A percentile compares a stretch with the other conserved stretches of the same genome.
Conservation (phyloP, 53 echinoderm and acorn worm species). For the Arbacia lixula region DNA sequence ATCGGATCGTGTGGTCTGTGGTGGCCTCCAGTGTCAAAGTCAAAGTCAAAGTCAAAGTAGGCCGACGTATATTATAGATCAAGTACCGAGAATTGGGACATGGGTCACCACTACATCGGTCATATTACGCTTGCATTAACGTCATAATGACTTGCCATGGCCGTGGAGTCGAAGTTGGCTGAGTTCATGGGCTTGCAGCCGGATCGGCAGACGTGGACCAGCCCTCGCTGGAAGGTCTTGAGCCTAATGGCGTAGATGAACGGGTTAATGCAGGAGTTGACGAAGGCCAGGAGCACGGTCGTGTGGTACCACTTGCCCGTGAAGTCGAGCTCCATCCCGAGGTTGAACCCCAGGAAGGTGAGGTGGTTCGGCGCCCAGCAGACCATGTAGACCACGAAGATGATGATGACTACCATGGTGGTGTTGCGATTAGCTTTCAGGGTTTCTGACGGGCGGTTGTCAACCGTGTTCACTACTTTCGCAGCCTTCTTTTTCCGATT, state of each 20-base stretch:
- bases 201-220: slow-evolving; percentile 45
- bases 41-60: too few species aligned
- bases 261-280: slow-evolving; percentile 83
- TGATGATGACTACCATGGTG: slow-evolving; percentile 75
- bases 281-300: slow-evolving; percentile 81
- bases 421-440: slow-evolving; percentile 57
- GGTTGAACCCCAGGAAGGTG: slow-evolving; percentile 84
- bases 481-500: background rate
- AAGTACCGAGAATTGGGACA: too few species aligned
- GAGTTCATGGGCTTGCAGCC: slow-evolving; percentile 31
- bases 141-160: background rate
- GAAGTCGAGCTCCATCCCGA: slow-evolving; percentile 74
- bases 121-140: slow-evolving; percentile 14
- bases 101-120: background rate
- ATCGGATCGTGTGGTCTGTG: too few species aligned
- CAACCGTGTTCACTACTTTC: background rate
- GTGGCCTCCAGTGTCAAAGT: too few species aligned
- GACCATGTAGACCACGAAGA: slow-evolving; percentile 80
- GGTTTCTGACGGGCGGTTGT: slow-evolving; percentile 1
- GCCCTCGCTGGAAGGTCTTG: slow-evolving; percentile 72
- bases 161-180: slow-evolving; percentile 13
- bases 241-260: slow-evolving; percentile 83
- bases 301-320: slow-evolving; percentile 81
- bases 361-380: slow-evolving; percentile 94
- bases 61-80: too few species aligned